Conservation (phyloP, 2,797 vertebrate genomes). For the Denticeps clupeoides region DNA sequence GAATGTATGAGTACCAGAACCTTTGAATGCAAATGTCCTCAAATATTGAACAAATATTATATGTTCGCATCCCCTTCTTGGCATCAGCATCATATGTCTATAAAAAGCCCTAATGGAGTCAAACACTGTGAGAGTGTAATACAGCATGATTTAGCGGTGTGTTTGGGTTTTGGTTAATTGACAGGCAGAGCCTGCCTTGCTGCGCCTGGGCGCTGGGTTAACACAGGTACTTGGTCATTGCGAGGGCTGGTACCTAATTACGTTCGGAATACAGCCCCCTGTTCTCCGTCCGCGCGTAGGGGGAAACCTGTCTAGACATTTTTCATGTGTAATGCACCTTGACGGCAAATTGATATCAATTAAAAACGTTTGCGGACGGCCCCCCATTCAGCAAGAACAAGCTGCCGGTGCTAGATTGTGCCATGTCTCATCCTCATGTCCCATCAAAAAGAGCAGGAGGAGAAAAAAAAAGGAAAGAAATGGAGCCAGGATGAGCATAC, state of each 20-base stretch:
- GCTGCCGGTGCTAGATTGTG: slow-evolving; percentile 19
- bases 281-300: slow-evolving; percentile 15
- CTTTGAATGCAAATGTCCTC: too few relatives aligned
- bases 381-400: slow-evolving; percentile 22
- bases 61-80: too few relatives aligned
- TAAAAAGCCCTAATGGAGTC: too few relatives aligned
- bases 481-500: slow-evolving; percentile 38
- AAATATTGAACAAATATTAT: too few relatives aligned
- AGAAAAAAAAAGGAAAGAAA: slow-evolving; percentile 55
- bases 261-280: slow-evolving; percentile 3
- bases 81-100: too few relatives aligned
- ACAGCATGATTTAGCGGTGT: too few relatives aligned
- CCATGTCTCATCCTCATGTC: too few relatives aligned
- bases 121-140: too few relatives aligned
- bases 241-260: slow-evolving; percentile 23
- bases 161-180: too few relatives aligned
- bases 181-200: too few relatives aligned
- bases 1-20: too few relatives aligned
- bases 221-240: slow-evolving; percentile 1
- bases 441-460: slow-evolving; percentile 52
- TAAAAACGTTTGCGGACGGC: slow-evolving; percentile 22
- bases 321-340: slow-evolving; percentile 27
- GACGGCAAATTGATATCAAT: slow-evolving; percentile 34
- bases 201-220: too few relatives aligned
- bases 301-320: slow-evolving; percentile 21